A percentile compares a stretch with the other conserved stretches of the same genome.
These are phyloP conservation scores for Apodemus agrarius DNA, from an alignment of 2,797 vertebrate genomes.

Conservation along the genomic window DNA sequence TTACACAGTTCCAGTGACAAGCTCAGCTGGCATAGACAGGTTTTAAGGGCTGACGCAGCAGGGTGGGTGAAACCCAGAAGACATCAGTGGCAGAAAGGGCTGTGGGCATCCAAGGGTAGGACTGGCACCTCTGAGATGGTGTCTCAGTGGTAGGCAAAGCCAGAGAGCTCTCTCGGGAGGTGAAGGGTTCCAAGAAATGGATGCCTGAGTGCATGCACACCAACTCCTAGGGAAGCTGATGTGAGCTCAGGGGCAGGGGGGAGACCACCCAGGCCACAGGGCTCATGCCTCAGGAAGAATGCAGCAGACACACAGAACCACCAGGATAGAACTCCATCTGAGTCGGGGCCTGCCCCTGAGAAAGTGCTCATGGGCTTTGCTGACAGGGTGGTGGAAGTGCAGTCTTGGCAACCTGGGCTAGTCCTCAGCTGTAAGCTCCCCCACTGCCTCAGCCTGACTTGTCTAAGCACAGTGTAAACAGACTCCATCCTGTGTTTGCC, in stretches of 20 bases:
- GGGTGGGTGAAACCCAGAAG: neutral
- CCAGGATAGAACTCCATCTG: neutral
- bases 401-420: neutral
- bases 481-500: accelerated
- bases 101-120: neutral
- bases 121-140: neutral
- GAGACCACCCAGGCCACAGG: neutral
- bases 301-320: accelerated
- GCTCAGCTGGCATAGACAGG: neutral
- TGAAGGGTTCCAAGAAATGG: accelerated
- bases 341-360: too few relatives aligned
- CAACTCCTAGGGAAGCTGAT: too few relatives aligned
- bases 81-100: neutral
- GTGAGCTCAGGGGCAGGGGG: neutral
- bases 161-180: neutral
- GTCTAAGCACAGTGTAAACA: neutral
- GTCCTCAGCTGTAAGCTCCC: neutral
- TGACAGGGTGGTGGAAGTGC: neutral
- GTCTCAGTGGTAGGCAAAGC: too few relatives aligned
- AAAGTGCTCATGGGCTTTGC: accelerated
- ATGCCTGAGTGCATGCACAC: accelerated
- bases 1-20: neutral
- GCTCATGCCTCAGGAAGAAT: neutral
- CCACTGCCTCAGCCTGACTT: neutral
- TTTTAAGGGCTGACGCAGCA: neutral